Percentiles rank a stretch among this genome's conserved stretches.
Evolutionary conservation across 2,113 vertebrate species (phyloP).

Genomic region (Pyrgilauda ruficollis): DNA sequence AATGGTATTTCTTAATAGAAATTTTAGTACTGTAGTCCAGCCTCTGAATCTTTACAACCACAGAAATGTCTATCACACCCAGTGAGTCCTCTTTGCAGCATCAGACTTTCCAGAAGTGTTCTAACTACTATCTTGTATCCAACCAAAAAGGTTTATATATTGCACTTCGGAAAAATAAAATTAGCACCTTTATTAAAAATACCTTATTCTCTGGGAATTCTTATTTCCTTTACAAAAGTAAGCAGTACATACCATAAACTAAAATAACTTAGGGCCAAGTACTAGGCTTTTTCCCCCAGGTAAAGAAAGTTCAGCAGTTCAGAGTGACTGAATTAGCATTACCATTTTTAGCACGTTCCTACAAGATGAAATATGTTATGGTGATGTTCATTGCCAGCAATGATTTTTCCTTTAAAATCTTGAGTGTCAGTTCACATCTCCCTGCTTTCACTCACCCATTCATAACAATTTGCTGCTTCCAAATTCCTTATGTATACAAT

Average conservation of each 20-base stretch:
- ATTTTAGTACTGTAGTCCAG: neutral
- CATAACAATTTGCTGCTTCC: neutral
- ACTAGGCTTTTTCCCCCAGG: neutral
- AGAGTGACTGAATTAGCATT: neutral
- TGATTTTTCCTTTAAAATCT: neutral
- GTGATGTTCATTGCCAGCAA: neutral
- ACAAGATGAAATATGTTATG: neutral
- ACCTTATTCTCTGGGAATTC: neutral
- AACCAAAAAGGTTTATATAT: neutral
- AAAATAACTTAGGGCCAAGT: neutral
- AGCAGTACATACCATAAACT: neutral
- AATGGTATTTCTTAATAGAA: neutral
- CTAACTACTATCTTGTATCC: neutral
- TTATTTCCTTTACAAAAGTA: neutral
- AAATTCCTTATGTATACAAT: neutral
- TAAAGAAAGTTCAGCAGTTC: conserved; percentile 4
- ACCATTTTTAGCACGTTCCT: rapidly evolving
- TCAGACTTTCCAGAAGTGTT: neutral
- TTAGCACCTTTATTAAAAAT: neutral
- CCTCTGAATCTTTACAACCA: neutral
- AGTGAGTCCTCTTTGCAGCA: neutral
- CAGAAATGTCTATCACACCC: neutral
- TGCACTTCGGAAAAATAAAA: neutral
- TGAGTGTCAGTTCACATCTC: neutral
- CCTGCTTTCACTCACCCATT: neutral